phyloP scores from a whole-genome alignment of 2,797 vertebrate genomes.

The Morus bassanus region DNA sequence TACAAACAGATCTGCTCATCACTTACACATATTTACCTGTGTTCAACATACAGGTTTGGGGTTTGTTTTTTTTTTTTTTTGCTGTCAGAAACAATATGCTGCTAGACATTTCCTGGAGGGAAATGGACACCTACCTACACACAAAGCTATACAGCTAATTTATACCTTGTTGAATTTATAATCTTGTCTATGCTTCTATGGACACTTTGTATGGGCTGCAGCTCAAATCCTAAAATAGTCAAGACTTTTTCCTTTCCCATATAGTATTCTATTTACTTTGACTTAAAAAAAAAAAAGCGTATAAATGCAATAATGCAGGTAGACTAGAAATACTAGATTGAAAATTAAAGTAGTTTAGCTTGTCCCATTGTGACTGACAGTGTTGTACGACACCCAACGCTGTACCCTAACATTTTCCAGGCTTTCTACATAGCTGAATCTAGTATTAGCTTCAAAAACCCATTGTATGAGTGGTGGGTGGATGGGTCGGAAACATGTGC shows the following conservation, averaged over 20 bases:
- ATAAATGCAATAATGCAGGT: conserved; percentile 84
- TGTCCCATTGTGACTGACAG: conserved; percentile 75
- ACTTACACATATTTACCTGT: conserved; percentile 35
- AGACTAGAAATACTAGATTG: conserved; percentile 78
- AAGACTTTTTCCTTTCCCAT: conserved; percentile 73
- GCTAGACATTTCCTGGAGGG: conserved; percentile 64
- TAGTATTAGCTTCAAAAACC: conserved; percentile 75
- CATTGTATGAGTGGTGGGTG: conserved; percentile 72
- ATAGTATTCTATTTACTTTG: conserved; percentile 74
- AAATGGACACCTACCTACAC: conserved; percentile 69
- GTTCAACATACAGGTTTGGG: conserved; percentile 45
- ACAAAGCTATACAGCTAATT: conserved; percentile 63
- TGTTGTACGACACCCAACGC: conserved; percentile 70
- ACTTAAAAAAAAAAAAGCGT: conserved; percentile 77
- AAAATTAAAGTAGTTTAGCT: conserved; percentile 78
- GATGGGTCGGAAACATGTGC: conserved; percentile 66
- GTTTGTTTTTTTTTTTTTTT: conserved; percentile 20
- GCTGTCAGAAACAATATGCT: conserved; percentile 39
- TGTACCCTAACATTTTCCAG: conserved; percentile 70
- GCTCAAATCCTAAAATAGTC: conserved; percentile 73
- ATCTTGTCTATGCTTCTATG: conserved; percentile 73
- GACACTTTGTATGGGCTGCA: conserved; percentile 76
- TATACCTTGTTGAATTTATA: conserved; percentile 71
- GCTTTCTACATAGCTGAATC: conserved; percentile 74
- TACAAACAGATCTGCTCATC: conserved; percentile 27